phyloP scores from a whole-genome alignment of 2,113 vertebrate genomes.

The Proterorhinus semilunaris region DNA sequence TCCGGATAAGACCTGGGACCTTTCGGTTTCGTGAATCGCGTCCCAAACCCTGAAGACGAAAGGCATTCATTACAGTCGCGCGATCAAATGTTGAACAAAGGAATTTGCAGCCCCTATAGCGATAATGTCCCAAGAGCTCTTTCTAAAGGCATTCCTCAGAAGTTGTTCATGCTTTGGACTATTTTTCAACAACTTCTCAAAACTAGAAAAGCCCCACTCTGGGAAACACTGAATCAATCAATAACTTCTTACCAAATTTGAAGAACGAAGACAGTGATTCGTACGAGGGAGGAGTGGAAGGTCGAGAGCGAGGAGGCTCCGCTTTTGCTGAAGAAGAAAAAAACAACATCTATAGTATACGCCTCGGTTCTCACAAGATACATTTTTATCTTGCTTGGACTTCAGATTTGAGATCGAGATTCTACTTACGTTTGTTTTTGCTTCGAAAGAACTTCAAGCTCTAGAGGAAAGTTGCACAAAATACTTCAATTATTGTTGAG shows the following conservation, averaged over 20 bases:
- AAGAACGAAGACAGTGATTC: constrained; percentile 40
- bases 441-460: constrained; percentile 71
- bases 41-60: constrained; percentile 83
- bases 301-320: constrained; percentile 17
- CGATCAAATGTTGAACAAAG: too few species aligned
- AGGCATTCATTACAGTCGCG: background rate
- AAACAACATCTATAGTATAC: background rate
- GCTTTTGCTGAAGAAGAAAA: constrained; percentile 49
- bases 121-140: too few species aligned
- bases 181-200: too few species aligned
- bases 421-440: constrained; percentile 67
- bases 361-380: too few species aligned
- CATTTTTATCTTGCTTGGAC: too few species aligned
- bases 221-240: too few species aligned
- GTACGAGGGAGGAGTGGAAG: constrained; percentile 21
- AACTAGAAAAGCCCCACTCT: too few species aligned
- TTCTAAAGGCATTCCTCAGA: too few species aligned
- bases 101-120: too few species aligned
- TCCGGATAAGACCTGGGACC: constrained; percentile 88
- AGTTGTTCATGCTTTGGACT: too few species aligned
- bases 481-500: too few species aligned
- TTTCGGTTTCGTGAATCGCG: constrained; percentile 90
- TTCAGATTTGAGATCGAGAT: background rate
- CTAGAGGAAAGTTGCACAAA: constrained; percentile 39
- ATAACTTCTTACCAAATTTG: constrained; percentile 61